phyloP scores from a whole-genome alignment of 1,140 invertebrate genomes.

The Subanguina moxae region DNA sequence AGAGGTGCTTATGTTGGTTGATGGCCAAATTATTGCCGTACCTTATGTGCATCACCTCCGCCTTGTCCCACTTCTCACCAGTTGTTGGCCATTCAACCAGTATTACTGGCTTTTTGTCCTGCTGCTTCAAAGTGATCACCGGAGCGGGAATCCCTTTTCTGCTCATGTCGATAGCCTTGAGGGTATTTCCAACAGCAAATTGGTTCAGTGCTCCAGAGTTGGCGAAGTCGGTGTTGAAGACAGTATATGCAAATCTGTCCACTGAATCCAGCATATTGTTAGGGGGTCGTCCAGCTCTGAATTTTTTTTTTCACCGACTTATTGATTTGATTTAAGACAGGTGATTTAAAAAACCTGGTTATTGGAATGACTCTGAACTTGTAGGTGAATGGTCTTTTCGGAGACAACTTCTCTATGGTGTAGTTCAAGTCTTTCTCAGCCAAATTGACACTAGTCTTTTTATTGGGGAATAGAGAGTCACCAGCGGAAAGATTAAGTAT shows the following conservation, averaged over 20 bases:
- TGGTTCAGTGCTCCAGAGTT: background rate
- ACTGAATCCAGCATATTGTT: background rate
- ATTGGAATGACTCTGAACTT: background rate
- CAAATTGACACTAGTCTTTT: conserved; percentile 2
- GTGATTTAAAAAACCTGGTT: background rate
- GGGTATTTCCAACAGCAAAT: background rate
- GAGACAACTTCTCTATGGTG: background rate
- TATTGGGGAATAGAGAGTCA: background rate
- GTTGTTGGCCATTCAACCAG: background rate
- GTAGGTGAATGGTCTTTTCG: background rate
- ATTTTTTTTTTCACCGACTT: background rate
- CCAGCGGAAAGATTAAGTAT: background rate
- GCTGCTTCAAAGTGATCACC: background rate
- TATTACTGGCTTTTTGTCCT: background rate
- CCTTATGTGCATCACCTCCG: too few species aligned
- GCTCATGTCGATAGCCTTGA: background rate
- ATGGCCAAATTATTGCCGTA: too few species aligned
- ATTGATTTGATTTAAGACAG: background rate
- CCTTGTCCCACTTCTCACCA: too few species aligned
- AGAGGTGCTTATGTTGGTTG: too few species aligned
- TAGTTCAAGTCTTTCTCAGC: background rate
- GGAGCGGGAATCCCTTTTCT: background rate
- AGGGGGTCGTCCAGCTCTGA: background rate
- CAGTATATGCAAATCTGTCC: background rate
- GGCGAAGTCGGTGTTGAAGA: background rate